Conservation (phyloP, 2,888 invertebrate species). For the Iselma pallidipennis region DNA sequence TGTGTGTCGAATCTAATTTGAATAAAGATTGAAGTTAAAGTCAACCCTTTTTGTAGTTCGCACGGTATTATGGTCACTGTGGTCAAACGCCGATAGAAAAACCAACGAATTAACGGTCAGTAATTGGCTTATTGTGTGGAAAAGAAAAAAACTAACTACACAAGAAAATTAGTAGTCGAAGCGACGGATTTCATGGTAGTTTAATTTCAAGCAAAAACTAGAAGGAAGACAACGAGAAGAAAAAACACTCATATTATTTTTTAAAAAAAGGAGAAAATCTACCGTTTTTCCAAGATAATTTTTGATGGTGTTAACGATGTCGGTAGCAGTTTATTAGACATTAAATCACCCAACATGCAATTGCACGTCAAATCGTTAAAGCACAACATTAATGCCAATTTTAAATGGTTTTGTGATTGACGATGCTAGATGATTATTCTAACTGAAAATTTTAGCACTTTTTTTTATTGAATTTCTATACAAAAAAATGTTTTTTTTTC, state of each 20-base stretch:
- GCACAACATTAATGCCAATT: neutral
- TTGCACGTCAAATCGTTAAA: neutral
- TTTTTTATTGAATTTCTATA: no score
- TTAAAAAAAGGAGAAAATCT: neutral
- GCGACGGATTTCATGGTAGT: neutral
- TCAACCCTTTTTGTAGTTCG: conserved; percentile 37
- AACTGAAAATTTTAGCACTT: neutral
- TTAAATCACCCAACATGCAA: neutral
- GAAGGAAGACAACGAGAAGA: neutral
- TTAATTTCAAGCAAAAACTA: neutral
- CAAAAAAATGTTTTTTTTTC: no score
- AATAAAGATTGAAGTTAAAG: conserved; percentile 22
- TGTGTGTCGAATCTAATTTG: conserved; percentile 19
- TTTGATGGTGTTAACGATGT: neutral
- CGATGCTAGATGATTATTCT: no score
- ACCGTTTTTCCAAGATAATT: neutral
- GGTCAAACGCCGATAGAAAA: conserved; percentile 28
- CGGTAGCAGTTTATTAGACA: neutral
- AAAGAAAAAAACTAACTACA: neutral
- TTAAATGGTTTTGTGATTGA: neutral
- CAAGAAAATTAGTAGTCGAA: neutral
- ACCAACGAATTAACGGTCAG: conserved; percentile 28
- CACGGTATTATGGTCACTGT: conserved; percentile 38
- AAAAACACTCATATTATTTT: no score
- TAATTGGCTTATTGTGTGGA: conserved; percentile 31